Evolutionary conservation across 2,888 invertebrate genomes (phyloP).

Genomic region (Apamea epomidion): DNA sequence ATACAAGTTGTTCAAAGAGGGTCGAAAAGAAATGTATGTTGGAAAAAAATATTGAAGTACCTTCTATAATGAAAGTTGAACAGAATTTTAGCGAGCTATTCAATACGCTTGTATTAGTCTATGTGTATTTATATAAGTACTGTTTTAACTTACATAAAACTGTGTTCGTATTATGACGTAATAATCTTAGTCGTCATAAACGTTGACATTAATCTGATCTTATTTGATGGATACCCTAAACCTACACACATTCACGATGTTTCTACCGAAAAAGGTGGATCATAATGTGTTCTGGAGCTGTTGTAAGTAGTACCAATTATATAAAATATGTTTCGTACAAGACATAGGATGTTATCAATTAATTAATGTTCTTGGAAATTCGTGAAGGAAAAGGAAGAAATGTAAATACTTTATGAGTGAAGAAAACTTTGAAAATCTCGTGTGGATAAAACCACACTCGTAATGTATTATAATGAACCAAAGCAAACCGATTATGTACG

Average conservation of each 20-base stretch:
- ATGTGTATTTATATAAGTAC: not conserved
- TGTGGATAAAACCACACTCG: no score
- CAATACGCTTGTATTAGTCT: not conserved
- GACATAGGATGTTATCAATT: not conserved
- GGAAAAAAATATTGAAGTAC: not conserved
- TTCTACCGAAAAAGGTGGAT: not conserved
- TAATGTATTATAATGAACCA: conserved; percentile 1
- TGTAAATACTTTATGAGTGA: not conserved
- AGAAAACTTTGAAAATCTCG: not conserved
- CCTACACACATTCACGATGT: not conserved
- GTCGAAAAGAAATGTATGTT: not conserved
- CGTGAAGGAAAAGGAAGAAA: not conserved
- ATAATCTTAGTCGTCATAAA: conserved; percentile 2
- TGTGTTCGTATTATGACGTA: not conserved
- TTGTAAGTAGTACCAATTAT: not conserved
- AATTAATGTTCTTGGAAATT: not conserved
- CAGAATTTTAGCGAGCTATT: not conserved
- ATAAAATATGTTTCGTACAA: not conserved
- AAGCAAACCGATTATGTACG: not conserved
- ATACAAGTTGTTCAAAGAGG: not conserved
- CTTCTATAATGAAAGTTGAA: not conserved
- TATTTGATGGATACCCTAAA: not conserved
- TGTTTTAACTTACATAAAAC: not conserved
- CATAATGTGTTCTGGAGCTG: not conserved
- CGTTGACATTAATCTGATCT: not conserved